These are phyloP conservation scores for Baccha elongata DNA, from an alignment of 2,888 invertebrate species.

Conservation along the genomic window DNA sequence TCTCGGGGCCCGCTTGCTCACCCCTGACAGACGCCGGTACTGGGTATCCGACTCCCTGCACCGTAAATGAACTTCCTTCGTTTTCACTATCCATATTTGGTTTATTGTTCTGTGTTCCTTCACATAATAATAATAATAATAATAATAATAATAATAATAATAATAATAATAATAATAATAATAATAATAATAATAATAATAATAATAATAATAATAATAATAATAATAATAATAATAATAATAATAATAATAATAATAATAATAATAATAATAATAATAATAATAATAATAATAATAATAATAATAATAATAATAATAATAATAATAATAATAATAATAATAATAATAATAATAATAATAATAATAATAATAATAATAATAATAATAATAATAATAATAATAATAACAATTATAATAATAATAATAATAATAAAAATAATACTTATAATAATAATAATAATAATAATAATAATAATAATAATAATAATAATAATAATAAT, in stretches of 20 bases:
- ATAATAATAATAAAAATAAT: background rate
- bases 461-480: conserved; percentile 1
- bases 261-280: conserved; percentile 4
- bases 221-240: conserved; percentile 1
- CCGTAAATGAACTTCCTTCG: too few species aligned
- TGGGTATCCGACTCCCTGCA: too few species aligned
- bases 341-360: background rate
- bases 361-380: conserved; percentile 1
- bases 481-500: background rate
- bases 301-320: conserved; percentile 5
- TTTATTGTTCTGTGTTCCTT: too few species aligned
- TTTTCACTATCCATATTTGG: too few species aligned
- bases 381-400: conserved; percentile 4
- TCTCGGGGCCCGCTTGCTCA: too few species aligned
- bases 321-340: conserved; percentile 2
- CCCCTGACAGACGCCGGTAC: too few species aligned
- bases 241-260: conserved; percentile 3
- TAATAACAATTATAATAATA: background rate
- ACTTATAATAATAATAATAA: background rate
- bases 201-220: conserved; percentile 2
- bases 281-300: conserved; percentile 1
- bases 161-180: conserved; percentile 3
- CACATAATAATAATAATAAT: conserved; percentile 1
- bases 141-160: conserved; percentile 6
- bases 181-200: conserved; percentile 4